Base-by-base conservation (phyloP, 1,140 invertebrate genomes). In the Drosophila kanapiae region DNA sequence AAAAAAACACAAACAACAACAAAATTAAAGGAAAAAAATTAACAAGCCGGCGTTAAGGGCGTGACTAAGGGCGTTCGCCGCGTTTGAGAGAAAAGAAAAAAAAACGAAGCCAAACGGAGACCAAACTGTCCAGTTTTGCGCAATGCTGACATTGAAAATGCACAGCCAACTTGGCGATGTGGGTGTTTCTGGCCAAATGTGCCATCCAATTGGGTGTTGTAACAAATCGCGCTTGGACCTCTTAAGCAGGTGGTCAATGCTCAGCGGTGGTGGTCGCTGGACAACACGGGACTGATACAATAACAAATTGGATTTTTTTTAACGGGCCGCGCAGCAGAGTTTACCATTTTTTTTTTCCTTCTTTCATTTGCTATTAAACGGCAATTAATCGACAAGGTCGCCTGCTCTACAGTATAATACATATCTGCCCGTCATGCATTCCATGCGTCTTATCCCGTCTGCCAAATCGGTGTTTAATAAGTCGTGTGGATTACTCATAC, bases 71-170 rank as follows among this genome's bases (percentile, higher is more conserved):
- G 76, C 80, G 71, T 69, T 78, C 63, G 54, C 49, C 60, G 53
- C 6, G 47, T 67, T 42, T 16, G 48, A 57, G 47, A 54, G 60
- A 23, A 23, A 23, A n/a, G n/a, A n/a, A 23, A 23, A 23, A 23
- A 23, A 69, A 51, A 53, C 45, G 45, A 75, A 65, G 64, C 53
- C 45, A 53, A 57, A 53, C 68, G 23, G 23, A 59, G 62, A 51
- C 63, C 74, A 67, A 72, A 48, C 48, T 60, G 67, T 65, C 60
- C 60, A 83, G 69, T 80, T 85, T 78, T 87, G 78, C 84, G 85
- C 84, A 87, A 88, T 42, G 74, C 51, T 87, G 84, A 87, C 84
- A 87, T 87, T 87, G 84, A 87, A 86, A 90, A 80, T 87, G 85
- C 80, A 82, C 77, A 78, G 63, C 85, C 67, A 76, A 59, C 74